Conservation (phyloP, 2,113 vertebrate genomes). For the Hypanus sabinus region DNA sequence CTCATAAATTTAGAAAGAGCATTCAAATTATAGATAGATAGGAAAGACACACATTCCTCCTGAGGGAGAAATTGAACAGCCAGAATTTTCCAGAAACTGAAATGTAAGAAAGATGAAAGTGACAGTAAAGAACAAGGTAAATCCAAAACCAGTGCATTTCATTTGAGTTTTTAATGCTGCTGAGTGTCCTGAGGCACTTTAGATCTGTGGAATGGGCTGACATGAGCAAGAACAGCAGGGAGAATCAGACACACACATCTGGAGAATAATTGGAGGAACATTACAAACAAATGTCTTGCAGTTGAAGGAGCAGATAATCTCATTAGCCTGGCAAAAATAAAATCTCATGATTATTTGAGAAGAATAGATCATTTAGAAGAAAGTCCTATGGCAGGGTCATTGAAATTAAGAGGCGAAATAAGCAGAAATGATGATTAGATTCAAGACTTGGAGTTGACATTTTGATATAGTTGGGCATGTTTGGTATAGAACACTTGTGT, state of each 20-base stretch:
- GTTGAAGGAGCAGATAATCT: neutral
- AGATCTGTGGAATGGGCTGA: neutral
- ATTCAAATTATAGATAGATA: neutral
- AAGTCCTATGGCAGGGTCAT: neutral
- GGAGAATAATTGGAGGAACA: conserved; percentile 15
- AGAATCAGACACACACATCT: neutral
- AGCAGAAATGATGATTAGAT: neutral
- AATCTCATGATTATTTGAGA: neutral
- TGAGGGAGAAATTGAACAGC: neutral
- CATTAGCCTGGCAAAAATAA: neutral
- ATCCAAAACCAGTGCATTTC: neutral
- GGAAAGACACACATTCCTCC: neutral
- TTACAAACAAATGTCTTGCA: neutral
- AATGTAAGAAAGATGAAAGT: neutral
- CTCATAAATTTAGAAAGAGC: neutral
- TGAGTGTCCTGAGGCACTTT: neutral
- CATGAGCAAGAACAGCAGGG: neutral
- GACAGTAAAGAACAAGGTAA: neutral
- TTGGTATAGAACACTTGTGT: neutral
- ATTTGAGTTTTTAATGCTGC: neutral
- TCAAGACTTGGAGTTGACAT: neutral
- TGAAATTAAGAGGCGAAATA: neutral
- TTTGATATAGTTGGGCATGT: neutral
- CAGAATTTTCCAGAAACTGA: neutral
- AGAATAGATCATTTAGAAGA: neutral